Percentiles rank a stretch among this genome's conserved stretches.
Conservation (phyloP, 2,888 invertebrate species). For the Aproaerema taeniolella region DNA sequence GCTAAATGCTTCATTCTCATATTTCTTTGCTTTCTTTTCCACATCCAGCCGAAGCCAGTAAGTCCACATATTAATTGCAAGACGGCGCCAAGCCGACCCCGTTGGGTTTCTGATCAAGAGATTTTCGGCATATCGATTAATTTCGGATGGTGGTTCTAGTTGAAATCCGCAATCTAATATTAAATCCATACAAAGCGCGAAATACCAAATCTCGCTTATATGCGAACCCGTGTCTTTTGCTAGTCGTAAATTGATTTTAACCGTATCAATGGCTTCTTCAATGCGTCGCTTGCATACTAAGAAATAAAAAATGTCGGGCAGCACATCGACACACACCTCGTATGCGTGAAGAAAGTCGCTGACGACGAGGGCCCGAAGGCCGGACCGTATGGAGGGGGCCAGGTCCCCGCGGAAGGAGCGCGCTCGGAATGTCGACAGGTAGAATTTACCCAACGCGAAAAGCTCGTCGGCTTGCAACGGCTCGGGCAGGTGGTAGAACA, state of each 20-base stretch:
- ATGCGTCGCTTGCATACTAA: slow-evolving; percentile 60
- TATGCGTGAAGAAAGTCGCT: slow-evolving; percentile 61
- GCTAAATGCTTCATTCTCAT: slow-evolving; percentile 55
- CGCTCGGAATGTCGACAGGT: slow-evolving; percentile 57
- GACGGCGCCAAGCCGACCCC: slow-evolving; percentile 44
- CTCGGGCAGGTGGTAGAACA: slow-evolving; percentile 39
- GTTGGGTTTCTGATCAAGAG: slow-evolving; percentile 38
- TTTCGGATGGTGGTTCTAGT: slow-evolving; percentile 62
- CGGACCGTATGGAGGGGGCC: slow-evolving; percentile 47
- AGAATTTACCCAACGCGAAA: slow-evolving; percentile 60
- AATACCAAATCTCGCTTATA: slow-evolving; percentile 70
- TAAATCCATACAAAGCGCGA: slow-evolving; percentile 76
- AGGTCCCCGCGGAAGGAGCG: slow-evolving; percentile 51
- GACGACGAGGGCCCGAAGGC: slow-evolving; percentile 54
- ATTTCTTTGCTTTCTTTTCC: slow-evolving; percentile 52
- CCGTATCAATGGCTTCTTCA: slow-evolving; percentile 66
- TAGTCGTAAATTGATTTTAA: slow-evolving; percentile 45
- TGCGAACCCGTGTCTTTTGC: slow-evolving; percentile 33
- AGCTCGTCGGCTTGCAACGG: slow-evolving; percentile 62
- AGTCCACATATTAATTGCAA: slow-evolving; percentile 58
- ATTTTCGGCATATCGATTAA: slow-evolving; percentile 56
- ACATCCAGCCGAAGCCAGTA: slow-evolving; percentile 57
- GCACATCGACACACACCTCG: slow-evolving; percentile 53
- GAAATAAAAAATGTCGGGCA: slow-evolving; percentile 63
- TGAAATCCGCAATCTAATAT: slow-evolving; percentile 76